These are phyloP conservation scores for Parelbella ahira DNA, from an alignment of 2,888 invertebrate genomes.

Conservation along the genomic window DNA sequence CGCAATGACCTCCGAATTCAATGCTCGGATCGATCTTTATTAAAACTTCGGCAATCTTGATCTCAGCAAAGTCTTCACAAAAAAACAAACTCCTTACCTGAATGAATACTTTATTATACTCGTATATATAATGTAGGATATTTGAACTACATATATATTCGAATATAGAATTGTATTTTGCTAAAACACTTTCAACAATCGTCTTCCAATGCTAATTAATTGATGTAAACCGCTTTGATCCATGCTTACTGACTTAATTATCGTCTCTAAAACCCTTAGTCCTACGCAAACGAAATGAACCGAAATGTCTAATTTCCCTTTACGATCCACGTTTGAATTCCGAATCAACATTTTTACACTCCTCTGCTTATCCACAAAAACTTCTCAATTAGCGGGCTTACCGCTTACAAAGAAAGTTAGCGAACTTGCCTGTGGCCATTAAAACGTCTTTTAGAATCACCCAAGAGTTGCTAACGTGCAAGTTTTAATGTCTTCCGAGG, in stretches of 20 bases:
- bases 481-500: constrained; percentile 63
- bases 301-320: constrained; percentile 7
- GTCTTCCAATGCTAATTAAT: too few relatives aligned
- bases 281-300: too few relatives aligned
- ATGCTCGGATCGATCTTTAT: constrained; percentile 10
- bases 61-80: constrained; percentile 29
- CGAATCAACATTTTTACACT: constrained; percentile 16
- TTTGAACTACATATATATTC: too few relatives aligned
- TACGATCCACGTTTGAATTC: constrained; percentile 6
- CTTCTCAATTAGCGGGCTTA: constrained; percentile 56
- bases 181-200: too few relatives aligned
- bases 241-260: too few relatives aligned
- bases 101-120: too few relatives aligned
- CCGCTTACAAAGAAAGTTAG: constrained; percentile 47
- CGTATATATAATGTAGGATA: too few relatives aligned
- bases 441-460: constrained; percentile 44
- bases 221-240: too few relatives aligned
- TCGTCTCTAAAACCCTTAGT: too few relatives aligned
- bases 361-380: constrained; percentile 33
- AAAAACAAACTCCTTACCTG: constrained; percentile 25
- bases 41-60: constrained; percentile 1
- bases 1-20: constrained; percentile 6
- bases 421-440: constrained; percentile 46
- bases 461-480: constrained; percentile 48
- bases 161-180: too few relatives aligned